Base-by-base conservation (phyloP, 1,140 invertebrate species). In the Aphelenchoides fujianensis region DNA sequence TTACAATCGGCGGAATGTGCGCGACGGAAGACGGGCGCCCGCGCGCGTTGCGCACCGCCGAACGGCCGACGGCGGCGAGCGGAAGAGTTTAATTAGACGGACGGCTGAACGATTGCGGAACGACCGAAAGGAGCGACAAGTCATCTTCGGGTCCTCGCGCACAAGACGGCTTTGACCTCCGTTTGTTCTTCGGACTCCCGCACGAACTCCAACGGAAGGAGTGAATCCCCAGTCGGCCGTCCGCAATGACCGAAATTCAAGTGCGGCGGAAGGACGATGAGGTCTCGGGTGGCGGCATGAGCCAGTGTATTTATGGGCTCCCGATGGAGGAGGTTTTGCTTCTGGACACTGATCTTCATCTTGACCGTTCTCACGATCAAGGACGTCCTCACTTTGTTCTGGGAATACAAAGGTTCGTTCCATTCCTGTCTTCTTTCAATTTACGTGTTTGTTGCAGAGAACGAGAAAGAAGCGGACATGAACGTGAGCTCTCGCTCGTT, bases 401-500 rank as follows among this genome's bases (percentile, higher is more conserved):
- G 12, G 5, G 55, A 59, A 59, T 59, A 59, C 55, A 59, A 19
- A 59, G 19, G 55, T 5, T 7, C 28, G 55, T 59, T 59, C 41
- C 27, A 7, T 59, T 30, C 55, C 55, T 59, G n/a, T n/a, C n/a
- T n/a, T n/a, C n/a, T n/a, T n/a, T n/a, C n/a, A n/a, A n/a, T n/a
- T 48, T 48, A 12, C 12, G 41, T 48, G 12, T 48, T 48, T 7
- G 34, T 48, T 23, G 23, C 41, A 48, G 62, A 71, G 34, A 63
- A 81, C 19, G 78, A 79, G 16, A 78, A 78, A 64, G 28, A 78
- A 55, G 76, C 76, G 31, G 76, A 78, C 53, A 78, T 78, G 69
- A 78, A 81, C 55, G 55, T n/a, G n/a, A n/a, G n/a, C n/a, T n/a
- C n/a, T n/a, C n/a, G n/a, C n/a, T n/a, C n/a, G n/a, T n/a, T n/a